Evolutionary conservation across 1,140 invertebrate species (phyloP).

Genomic region (Parasteatoda tepidariorum): DNA sequence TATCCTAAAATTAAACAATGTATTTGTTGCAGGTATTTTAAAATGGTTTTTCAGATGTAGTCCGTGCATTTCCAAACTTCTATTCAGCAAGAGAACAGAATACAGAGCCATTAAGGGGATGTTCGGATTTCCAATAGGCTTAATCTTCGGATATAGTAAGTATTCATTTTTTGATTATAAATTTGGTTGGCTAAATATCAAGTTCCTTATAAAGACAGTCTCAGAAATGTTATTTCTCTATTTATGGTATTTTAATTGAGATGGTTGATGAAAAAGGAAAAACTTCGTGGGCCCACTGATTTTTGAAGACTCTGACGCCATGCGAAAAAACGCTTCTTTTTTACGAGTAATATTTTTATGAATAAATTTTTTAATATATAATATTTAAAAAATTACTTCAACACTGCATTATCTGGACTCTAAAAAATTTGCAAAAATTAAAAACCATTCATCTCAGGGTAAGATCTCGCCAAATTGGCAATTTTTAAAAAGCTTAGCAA

Average conservation of each 20-base stretch:
- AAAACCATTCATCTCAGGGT: too few species aligned
- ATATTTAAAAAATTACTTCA: too few species aligned
- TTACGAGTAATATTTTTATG: background rate
- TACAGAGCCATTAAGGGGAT: slow-evolving; percentile 35
- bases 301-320: background rate
- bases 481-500: too few species aligned
- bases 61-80: background rate
- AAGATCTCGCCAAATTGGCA: too few species aligned
- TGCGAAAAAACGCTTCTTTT: background rate
- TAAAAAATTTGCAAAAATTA: too few species aligned
- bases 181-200: too few species aligned
- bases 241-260: background rate
- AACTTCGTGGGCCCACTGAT: background rate
- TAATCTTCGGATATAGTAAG: slow-evolving; percentile 30
- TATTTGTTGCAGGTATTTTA: background rate
- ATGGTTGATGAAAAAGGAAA: background rate
- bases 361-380: too few species aligned
- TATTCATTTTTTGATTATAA: background rate
- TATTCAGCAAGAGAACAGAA: slow-evolving; percentile 27
- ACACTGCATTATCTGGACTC: too few species aligned
- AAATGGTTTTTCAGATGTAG: background rate
- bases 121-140: slow-evolving; percentile 35
- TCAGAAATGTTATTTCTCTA: background rate
- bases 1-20: too few species aligned
- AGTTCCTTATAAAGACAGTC: too few species aligned